These are phyloP conservation scores for Hydractinia echinata DNA, from an alignment of 30 jellyfish, hydroid and myxozoan species.

Conservation along the genomic window DNA sequence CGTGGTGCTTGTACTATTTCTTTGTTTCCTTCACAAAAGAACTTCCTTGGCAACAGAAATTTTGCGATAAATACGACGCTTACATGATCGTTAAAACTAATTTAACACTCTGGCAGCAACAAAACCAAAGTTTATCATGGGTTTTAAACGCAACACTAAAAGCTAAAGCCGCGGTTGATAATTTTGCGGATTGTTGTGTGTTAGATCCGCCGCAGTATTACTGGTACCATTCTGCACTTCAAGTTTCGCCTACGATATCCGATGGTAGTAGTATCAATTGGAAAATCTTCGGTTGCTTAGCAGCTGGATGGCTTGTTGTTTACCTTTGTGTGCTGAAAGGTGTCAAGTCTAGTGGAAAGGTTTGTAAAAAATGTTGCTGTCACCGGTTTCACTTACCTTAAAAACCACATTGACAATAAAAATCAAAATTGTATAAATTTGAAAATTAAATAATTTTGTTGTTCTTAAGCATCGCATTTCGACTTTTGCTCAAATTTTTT, in stretches of 20 bases:
- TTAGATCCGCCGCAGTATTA: constrained; percentile 70
- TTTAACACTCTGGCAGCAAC: constrained; percentile 25
- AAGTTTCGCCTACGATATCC: constrained; percentile 45
- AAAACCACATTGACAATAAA: background rate
- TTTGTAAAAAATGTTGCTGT: background rate
- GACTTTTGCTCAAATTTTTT: background rate
- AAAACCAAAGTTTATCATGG: background rate
- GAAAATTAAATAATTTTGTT: too few relatives aligned
- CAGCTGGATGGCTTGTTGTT: constrained; percentile 79
- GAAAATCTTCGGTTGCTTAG: constrained; percentile 73
- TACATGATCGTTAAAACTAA: constrained; percentile 32
- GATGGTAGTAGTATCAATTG: constrained; percentile 61
- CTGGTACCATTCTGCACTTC: constrained; percentile 71
- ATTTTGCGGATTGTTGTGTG: constrained; percentile 72
- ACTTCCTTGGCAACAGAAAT: constrained; percentile 76
- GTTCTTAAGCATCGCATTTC: too few relatives aligned
- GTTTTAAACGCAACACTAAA: constrained; percentile 33
- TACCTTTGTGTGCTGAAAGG: constrained; percentile 84
- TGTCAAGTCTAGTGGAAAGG: constrained; percentile 91
- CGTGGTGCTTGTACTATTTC: constrained; percentile 90
- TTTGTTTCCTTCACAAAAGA: constrained; percentile 76
- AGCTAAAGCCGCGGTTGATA: constrained; percentile 27
- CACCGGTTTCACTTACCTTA: background rate
- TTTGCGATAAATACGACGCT: constrained; percentile 52
- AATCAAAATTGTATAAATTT: background rate